These are phyloP conservation scores for Meghimatium bilineatum DNA, from an alignment of 2,888 invertebrate species.

Conservation along the genomic window DNA sequence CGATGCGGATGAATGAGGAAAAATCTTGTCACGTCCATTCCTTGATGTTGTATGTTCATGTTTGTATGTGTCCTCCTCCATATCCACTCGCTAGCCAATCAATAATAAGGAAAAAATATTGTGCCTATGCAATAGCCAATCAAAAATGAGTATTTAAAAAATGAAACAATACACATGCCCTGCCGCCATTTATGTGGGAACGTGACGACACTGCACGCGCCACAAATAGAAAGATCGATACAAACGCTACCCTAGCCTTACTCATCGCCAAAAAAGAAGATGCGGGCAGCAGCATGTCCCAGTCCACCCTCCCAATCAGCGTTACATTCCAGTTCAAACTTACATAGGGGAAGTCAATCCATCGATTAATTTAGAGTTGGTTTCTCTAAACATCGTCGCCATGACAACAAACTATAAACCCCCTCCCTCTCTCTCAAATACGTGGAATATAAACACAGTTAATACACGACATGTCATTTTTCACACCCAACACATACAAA, in stretches of 20 bases:
- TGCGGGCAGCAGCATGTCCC: background rate
- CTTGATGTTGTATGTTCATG: too few relatives aligned
- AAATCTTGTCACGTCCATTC: too few relatives aligned
- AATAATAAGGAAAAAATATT: too few relatives aligned
- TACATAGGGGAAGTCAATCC: background rate
- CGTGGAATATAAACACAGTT: background rate
- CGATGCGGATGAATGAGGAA: too few relatives aligned
- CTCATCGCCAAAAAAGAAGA: background rate
- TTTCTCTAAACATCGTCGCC: background rate
- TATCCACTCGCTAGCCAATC: too few relatives aligned
- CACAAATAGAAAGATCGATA: background rate
- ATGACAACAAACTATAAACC: background rate
- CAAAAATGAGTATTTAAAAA: too few relatives aligned
- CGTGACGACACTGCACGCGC: background rate
- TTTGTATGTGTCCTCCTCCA: too few relatives aligned
- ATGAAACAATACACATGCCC: background rate
- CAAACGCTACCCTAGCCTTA: background rate
- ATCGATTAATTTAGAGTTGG: background rate
- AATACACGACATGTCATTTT: background rate
- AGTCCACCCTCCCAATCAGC: too few relatives aligned
- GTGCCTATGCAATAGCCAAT: too few relatives aligned
- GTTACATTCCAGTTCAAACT: background rate
- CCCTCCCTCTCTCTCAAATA: background rate
- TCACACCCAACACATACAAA: background rate
- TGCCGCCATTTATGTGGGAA: background rate